phyloP scores from a whole-genome alignment of 2,888 invertebrate genomes.

The Neocrepidodera transversa region DNA sequence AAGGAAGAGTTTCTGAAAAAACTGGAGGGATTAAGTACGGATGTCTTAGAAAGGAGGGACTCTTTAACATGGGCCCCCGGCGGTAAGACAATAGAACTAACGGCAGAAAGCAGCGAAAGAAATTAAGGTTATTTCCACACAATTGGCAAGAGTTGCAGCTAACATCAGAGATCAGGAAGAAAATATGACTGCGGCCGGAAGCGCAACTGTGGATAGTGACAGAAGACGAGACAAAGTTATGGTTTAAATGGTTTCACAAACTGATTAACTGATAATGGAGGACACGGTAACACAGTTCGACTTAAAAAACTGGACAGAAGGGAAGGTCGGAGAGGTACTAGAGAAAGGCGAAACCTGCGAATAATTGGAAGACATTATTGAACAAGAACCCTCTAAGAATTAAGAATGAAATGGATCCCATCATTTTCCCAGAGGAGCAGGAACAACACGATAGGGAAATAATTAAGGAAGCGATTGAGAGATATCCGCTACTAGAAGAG shows the following conservation, averaged over 20 bases:
- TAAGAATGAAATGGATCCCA: neutral
- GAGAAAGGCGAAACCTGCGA: neutral
- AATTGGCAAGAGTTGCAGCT: too few species aligned
- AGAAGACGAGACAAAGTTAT: neutral
- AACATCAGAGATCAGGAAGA: too few species aligned
- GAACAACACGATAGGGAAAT: neutral
- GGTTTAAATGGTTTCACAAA: neutral
- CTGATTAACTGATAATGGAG: neutral
- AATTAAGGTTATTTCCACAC: too few species aligned
- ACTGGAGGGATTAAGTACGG: too few species aligned
- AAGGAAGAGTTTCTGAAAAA: too few species aligned
- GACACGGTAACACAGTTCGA: neutral
- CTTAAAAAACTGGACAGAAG: neutral
- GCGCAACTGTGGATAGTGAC: too few species aligned
- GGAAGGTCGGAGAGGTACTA: neutral
- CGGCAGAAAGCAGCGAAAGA: too few species aligned
- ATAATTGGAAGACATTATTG: neutral
- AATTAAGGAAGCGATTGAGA: neutral
- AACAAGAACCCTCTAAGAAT: neutral
- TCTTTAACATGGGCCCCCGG: too few species aligned
- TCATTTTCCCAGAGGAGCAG: neutral
- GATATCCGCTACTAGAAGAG: neutral
- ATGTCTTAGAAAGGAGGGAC: too few species aligned
- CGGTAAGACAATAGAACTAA: too few species aligned
- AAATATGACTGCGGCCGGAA: too few species aligned